A percentile compares a stretch with the other conserved stretches of the same genome.
Evolutionary conservation across 1,140 invertebrate species (phyloP).

Genomic region (Asobara japonica): DNA sequence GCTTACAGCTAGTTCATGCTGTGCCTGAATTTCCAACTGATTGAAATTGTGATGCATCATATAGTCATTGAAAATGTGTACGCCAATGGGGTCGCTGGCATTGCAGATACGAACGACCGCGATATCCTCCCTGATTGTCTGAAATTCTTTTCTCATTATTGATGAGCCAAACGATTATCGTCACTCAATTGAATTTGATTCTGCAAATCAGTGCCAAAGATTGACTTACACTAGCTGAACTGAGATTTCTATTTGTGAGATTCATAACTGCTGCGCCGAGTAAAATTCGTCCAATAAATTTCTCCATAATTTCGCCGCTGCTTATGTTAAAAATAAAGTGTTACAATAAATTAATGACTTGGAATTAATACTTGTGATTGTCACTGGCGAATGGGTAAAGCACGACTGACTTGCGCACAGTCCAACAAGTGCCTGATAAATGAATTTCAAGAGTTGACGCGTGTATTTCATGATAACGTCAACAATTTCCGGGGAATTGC

Average conservation of each 20-base stretch:
- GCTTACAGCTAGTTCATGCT: slow-evolving; percentile 10
- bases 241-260: too few species aligned
- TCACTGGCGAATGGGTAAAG: not conserved
- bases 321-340: not conserved
- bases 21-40: slow-evolving; percentile 13
- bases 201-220: not conserved
- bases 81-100: slow-evolving; percentile 31
- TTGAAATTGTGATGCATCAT: slow-evolving; percentile 36
- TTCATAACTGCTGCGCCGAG: not conserved
- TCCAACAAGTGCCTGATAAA: slow-evolving; percentile 5
- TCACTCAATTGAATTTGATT: not conserved
- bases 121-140: slow-evolving; percentile 34
- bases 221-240: not conserved
- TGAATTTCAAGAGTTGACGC: not conserved
- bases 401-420: slow-evolving; percentile 1
- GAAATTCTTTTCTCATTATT: not conserved
- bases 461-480: not conserved
- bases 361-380: not conserved
- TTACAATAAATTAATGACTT: not conserved
- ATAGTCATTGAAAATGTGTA: slow-evolving; percentile 32
- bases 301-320: not conserved
- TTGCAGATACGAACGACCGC: slow-evolving; percentile 38
- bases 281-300: slow-evolving; percentile 1
- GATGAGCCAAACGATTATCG: not conserved
- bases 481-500: not conserved